Percentiles rank a stretch among this genome's conserved stretches.
Evolutionary conservation across 2,797 vertebrate genomes (phyloP).

Genomic region (Strix occidentalis): DNA sequence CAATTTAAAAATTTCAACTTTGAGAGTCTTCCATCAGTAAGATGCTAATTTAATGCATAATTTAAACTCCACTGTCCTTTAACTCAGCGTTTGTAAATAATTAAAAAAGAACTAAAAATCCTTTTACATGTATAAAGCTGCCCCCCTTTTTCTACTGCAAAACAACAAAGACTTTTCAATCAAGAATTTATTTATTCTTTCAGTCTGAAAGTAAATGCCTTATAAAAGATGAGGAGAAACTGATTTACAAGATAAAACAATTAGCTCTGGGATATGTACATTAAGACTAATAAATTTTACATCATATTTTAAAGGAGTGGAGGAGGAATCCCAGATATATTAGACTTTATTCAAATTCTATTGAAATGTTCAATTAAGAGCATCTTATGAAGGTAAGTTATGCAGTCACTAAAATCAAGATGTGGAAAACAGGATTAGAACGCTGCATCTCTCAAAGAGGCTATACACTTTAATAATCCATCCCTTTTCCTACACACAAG

Average conservation of each 20-base stretch:
- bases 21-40: conserved; percentile 59
- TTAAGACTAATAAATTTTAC: conserved; percentile 54
- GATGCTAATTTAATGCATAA: conserved; percentile 76
- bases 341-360: conserved; percentile 36
- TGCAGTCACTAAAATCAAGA: conserved; percentile 44
- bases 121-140: conserved; percentile 28
- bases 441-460: neutral
- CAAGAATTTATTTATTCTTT: conserved; percentile 33
- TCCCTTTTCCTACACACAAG: neutral
- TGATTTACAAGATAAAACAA: conserved; percentile 57
- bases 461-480: conserved; percentile 8
- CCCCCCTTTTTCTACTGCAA: conserved; percentile 35
- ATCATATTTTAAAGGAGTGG: conserved; percentile 37
- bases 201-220: conserved; percentile 13
- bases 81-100: conserved; percentile 72
- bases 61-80: conserved; percentile 72
- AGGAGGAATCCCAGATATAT: conserved; percentile 46
- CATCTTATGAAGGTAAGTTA: conserved; percentile 31
- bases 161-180: conserved; percentile 56
- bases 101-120: conserved; percentile 62
- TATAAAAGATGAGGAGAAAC: conserved; percentile 20
- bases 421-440: conserved; percentile 17
- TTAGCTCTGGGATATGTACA: conserved; percentile 59
- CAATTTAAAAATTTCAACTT: conserved; percentile 23
- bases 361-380: conserved; percentile 48